Evolutionary conservation across 53 echinoderm and acorn worm genomes (phyloP), one percentile per base, ranked within the genome.

Genomic region (Henricia sp.): DNA sequence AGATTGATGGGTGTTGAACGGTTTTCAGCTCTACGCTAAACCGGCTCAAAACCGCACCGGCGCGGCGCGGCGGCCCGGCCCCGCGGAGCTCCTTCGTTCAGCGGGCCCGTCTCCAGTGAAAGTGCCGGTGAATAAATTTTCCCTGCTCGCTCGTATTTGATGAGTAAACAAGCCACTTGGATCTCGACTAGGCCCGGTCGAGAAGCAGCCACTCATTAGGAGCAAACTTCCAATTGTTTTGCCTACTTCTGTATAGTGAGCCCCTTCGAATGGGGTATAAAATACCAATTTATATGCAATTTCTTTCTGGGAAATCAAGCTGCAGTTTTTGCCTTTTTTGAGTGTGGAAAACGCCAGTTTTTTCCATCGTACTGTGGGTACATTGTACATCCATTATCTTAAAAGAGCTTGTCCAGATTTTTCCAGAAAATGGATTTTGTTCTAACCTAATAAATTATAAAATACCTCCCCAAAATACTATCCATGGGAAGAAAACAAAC

Each of bases 71-170:
- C 30, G 23, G 32, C 30, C 6, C 2, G n/a, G n/a, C n/a, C n/a
- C n/a, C 72, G 20, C 72, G 17, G 29, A 16, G n/a, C n/a, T 38
- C 51, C 42, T 14, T 25, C n/a, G n/a, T n/a, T 17, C 30, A 13
- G 33, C 62, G 30, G 11, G 62, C n/a, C n/a, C 62, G 30, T 29
- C 62, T 60, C 30, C 48, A 37, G 74, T 74, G 76, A 76, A 76
- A 76, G 76, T 76, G 76, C 76, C 76, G 59, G 58, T 76, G 76
- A 76, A 76, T 76, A 58, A 76, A 76, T 12, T n/a, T 37, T 16
- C 30, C 39, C 37, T 67, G 20, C 29, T 12, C 37, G 19, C 70
- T 38, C 13, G 52, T 76, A 59, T 76, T 76, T 76, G 76, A 37
- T 57, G 27, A 41, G 76, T 59, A 76, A 76, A 76, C 76, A 76